Evolutionary conservation across 2,888 invertebrate species (phyloP).

Genomic region (Drosophila anceps): DNA sequence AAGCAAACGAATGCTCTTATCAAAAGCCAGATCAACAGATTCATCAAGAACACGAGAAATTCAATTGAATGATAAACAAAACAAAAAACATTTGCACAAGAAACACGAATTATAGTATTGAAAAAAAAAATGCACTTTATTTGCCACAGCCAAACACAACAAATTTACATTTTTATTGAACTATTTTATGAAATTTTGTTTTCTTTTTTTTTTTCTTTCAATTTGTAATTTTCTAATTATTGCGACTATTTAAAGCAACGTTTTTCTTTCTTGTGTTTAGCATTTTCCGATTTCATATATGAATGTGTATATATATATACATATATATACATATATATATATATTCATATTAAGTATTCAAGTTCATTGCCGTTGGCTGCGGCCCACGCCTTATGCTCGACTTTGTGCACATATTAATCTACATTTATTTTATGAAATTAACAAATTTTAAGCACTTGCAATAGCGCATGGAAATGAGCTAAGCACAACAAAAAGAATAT

Average conservation of each 20-base stretch:
- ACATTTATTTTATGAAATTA: conserved; percentile 53
- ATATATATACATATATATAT: conserved; percentile 9
- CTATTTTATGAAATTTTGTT: background rate
- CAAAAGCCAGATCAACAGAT: background rate
- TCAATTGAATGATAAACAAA: conserved; percentile 8
- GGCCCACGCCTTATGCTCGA: conserved; percentile 29
- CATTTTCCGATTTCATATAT: conserved; percentile 26
- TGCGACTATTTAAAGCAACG: conserved; percentile 35
- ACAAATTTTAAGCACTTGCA: conserved; percentile 33
- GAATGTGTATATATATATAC: background rate
- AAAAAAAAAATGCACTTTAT: background rate
- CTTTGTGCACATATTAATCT: conserved; percentile 29
- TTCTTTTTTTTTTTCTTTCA: background rate
- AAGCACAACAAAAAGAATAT: conserved; percentile 12
- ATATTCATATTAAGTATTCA: conserved; percentile 52
- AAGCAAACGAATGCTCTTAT: conserved; percentile 1
- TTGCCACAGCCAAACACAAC: background rate
- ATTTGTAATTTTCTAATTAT: conserved; percentile 13
- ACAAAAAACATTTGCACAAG: conserved; percentile 8
- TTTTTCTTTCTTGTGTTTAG: conserved; percentile 12
- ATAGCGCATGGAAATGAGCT: conserved; percentile 58
- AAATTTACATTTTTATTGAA: conserved; percentile 17
- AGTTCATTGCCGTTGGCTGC: conserved; percentile 67
- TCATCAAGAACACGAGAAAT: background rate
- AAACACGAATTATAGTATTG: conserved; percentile 6